Evolutionary conservation across 2,888 invertebrate genomes (phyloP), one percentile per base, ranked within the genome.

Genomic region (Campoletis raptor): DNA sequence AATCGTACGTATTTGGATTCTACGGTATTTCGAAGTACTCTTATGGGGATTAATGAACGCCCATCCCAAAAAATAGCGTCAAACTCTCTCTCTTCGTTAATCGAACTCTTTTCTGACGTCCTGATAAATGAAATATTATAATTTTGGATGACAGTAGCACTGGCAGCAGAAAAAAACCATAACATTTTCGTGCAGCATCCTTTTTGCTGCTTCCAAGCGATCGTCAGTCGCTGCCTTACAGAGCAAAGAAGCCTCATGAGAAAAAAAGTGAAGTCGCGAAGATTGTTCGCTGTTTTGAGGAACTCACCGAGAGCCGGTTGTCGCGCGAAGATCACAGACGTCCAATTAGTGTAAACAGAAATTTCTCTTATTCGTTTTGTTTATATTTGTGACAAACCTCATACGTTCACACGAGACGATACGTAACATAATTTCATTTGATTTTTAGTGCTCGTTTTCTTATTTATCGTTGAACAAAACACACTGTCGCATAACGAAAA

Each of bases 401-500:
- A 24, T 24, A 15, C n/a, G 18, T 30, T 74, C 74, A 61, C 74
- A 74, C 21, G 40, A 54, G 37, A n/a, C 18, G 24, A 42, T 9
- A 12, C 73, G 40, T 54, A 57, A 40, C 24, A 15, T 61, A 61
- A 64, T 73, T 73, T 36, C 21, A 48, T 81, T 18, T 24, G 66
- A 45, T 64, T 73, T 48, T 21, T 7, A 72, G 37, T 8, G 12
- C n/a, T 57, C 45, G 72, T 37, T 37, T 9, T 18, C 5, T 74
- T 73, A n/a, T 45, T 77, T 70, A 48, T 82, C 80, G 80, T 37
- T 18, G 80, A 70, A 80, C 80, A 54, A 52, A 76, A 45, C 45
- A 67, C 84, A 85, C 84, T 85, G 67, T 76, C 36, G 42, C n/a
- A n/a, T 30, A 69, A 76, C 69, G 37, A 54, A 80, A 83, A 74